Evolutionary conservation across 2,888 invertebrate genomes (phyloP).

Genomic region (Piscicola geometra): DNA sequence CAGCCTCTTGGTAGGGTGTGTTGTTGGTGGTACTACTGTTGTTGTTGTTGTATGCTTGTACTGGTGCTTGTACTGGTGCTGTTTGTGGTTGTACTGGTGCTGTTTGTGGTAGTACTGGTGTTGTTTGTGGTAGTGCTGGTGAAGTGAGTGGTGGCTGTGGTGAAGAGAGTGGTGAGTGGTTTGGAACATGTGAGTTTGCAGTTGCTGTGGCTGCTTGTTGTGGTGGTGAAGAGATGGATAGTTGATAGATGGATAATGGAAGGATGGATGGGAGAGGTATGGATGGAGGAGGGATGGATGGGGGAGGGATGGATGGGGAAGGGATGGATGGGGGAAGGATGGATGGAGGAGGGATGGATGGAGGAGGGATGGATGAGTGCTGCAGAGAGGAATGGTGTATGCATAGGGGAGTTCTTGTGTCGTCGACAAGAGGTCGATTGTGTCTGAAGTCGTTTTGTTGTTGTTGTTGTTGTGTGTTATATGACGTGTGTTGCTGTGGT

Average conservation of each 20-base stretch:
- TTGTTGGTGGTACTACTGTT: background rate
- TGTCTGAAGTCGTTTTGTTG: background rate
- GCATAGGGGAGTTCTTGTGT: no score
- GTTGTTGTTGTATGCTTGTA: constrained; percentile 3
- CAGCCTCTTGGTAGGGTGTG: constrained; percentile 34
- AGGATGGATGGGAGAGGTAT: background rate
- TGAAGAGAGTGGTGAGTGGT: no score
- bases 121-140: background rate
- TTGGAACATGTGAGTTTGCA: no score
- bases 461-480: no score
- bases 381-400: no score
- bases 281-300: background rate
- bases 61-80: background rate
- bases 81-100: no score
- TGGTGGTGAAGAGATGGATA: background rate
- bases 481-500: no score
- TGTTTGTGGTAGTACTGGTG: background rate
- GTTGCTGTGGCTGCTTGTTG: background rate
- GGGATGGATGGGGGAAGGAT: background rate
- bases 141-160: background rate
- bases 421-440: no score
- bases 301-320: background rate
- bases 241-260: no score
- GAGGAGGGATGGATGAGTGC: no score
- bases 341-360: no score